Evolutionary conservation across 2,797 vertebrate genomes (phyloP).

Genomic region (Sus cebifrons): DNA sequence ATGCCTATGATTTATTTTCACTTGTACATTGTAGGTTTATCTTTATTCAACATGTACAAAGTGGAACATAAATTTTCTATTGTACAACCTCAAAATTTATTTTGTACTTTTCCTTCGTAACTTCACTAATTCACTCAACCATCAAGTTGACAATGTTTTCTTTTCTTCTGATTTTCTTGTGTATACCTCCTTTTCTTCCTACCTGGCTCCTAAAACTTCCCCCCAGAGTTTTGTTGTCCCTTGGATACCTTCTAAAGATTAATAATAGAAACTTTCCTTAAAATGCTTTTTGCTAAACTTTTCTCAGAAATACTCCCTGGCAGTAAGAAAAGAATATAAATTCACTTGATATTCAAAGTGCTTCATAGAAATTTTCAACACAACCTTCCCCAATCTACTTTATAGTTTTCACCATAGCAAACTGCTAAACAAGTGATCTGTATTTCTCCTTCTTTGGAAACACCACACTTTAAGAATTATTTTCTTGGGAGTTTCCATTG

Average conservation of each 20-base stretch:
- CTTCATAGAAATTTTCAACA: background rate
- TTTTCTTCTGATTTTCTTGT: background rate
- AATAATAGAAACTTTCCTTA: background rate
- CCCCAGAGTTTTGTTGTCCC: background rate
- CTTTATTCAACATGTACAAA: background rate
- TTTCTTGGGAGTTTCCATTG: background rate
- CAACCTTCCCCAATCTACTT: background rate
- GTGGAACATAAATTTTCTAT: background rate
- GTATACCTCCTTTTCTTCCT: background rate
- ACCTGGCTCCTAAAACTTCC: background rate
- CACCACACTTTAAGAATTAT: background rate
- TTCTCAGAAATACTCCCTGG: background rate
- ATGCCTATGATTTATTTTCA: background rate
- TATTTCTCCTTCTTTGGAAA: background rate
- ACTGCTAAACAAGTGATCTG: background rate
- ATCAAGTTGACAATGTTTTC: background rate
- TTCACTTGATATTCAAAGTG: background rate
- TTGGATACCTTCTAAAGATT: background rate
- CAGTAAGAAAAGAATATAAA: background rate
- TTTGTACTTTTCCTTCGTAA: background rate
- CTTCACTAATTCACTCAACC: background rate
- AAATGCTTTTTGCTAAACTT: background rate
- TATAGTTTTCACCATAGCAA: background rate
- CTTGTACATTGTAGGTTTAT: background rate
- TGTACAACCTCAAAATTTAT: background rate